Base-by-base conservation (phyloP, 1,140 invertebrate species). In the Scaptomyza montana region DNA sequence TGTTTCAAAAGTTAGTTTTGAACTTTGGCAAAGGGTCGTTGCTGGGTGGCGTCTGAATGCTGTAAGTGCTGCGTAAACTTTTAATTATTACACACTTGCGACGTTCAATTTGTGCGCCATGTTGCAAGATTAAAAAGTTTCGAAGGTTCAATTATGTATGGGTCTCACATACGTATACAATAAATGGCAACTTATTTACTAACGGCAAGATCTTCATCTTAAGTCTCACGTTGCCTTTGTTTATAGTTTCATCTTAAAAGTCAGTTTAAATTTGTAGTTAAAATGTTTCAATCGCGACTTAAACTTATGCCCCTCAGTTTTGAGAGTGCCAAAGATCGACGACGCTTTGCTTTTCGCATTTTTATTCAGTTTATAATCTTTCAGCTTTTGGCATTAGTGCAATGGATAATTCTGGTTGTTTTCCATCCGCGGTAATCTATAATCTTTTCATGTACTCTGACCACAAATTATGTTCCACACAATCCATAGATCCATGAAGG, bases 21-120 rank as follows among this genome's bases (percentile, higher is more conserved):
- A 85, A 89, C 71, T 87, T 87, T 63, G 39, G 16, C 56, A 54
- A 41, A n/a, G 64, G 36, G 13, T 19, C n/a, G 12, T 53, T 53
- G 45, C 28, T 39, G 39, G 19, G 3, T 12, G 55, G 19, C 1
- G n/a, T 1, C 53, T 70, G 51, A 54, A 6, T 43, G 61, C 33
- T 51, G 63, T 16, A 55, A 66, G 62, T 62, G 70, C 50, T 63
- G 61, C 30, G 51, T 43, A 79, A 87, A 87, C 56, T 87, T 87
- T 87, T 87, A 87, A 87, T 87, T 87, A 87, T 87, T 70, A 79
- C 78, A 70, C 78, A 87, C 75, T 86, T 87, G 82, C 57, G 64
- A 75, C 74, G 70, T 86, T 81, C 82, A 86, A 87, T 87, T 86
- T 76, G 75, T 62, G 49, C 75, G 78, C 82, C 54, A 82, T 86